Conservation (phyloP, 2,113 vertebrate species). For the Xiphophorus maculatus region DNA sequence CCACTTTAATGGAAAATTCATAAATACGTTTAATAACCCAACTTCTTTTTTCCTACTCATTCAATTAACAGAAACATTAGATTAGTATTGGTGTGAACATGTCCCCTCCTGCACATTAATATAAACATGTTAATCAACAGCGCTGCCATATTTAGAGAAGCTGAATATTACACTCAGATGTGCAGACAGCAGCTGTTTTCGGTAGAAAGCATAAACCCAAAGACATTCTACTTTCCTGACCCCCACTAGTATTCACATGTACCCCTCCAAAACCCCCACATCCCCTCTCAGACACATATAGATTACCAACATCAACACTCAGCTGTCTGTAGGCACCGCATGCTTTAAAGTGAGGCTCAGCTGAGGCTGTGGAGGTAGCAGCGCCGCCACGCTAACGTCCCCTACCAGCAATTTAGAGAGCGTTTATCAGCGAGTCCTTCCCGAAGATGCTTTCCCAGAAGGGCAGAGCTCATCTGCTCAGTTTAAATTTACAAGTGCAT, state of each 20-base stretch:
- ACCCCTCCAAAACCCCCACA: not conserved
- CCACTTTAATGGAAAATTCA: not conserved
- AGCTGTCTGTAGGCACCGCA: slow-evolving; percentile 15
- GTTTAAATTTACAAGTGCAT: not conserved
- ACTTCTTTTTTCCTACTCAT: not conserved
- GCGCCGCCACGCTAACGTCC: not conserved
- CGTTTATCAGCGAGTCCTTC: not conserved
- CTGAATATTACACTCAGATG: slow-evolving; percentile 20
- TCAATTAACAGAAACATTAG: not conserved
- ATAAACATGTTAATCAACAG: not conserved
- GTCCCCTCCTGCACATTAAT: not conserved
- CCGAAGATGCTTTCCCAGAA: not conserved
- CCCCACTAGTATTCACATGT: not conserved
- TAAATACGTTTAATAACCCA: not conserved
- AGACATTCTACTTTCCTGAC: slow-evolving; percentile 16
- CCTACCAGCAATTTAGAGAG: not conserved
- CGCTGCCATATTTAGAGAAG: not conserved
- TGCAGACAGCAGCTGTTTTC: slow-evolving; percentile 52
- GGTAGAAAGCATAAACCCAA: slow-evolving; percentile 28
- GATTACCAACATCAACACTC: slow-evolving; percentile 10
- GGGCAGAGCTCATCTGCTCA: not conserved
- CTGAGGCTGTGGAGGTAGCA: slow-evolving; percentile 17
- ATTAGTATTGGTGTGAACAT: not conserved
- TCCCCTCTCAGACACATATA: not conserved
- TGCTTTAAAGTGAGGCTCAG: slow-evolving; percentile 15